Conservation (phyloP, 2,113 vertebrate genomes). For the Mirza zaza region DNA sequence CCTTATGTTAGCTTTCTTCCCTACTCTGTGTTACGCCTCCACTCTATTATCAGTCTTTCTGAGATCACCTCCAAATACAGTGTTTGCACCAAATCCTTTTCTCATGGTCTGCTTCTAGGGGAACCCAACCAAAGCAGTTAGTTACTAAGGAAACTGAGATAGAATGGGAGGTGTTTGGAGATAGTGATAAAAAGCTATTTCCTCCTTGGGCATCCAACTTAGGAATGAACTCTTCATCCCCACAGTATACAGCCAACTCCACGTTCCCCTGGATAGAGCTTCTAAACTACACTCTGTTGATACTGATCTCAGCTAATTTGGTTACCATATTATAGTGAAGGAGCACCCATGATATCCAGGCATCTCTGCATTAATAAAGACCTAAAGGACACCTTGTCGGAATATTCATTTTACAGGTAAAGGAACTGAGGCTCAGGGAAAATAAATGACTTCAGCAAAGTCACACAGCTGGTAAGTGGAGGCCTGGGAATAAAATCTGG, state of each 20-base stretch:
- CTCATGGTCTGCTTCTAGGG: background rate
- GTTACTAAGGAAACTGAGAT: background rate
- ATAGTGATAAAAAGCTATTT: background rate
- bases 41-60: background rate
- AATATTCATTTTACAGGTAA: background rate
- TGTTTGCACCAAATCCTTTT: background rate
- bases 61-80: background rate
- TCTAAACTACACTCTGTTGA: background rate
- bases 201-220: background rate
- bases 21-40: background rate
- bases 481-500: background rate
- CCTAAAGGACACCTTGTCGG: background rate
- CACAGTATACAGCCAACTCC: background rate
- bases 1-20: background rate
- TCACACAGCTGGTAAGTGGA: background rate
- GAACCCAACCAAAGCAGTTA: background rate
- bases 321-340: background rate
- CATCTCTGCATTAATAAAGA: background rate
- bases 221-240: background rate
- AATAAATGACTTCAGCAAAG: background rate
- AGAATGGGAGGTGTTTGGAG: background rate
- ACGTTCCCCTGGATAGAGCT: background rate
- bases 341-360: background rate
- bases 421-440: background rate
- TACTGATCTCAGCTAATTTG: background rate